Base-by-base conservation (phyloP, 2,797 vertebrate genomes). In the Fistularia tabacaria region DNA sequence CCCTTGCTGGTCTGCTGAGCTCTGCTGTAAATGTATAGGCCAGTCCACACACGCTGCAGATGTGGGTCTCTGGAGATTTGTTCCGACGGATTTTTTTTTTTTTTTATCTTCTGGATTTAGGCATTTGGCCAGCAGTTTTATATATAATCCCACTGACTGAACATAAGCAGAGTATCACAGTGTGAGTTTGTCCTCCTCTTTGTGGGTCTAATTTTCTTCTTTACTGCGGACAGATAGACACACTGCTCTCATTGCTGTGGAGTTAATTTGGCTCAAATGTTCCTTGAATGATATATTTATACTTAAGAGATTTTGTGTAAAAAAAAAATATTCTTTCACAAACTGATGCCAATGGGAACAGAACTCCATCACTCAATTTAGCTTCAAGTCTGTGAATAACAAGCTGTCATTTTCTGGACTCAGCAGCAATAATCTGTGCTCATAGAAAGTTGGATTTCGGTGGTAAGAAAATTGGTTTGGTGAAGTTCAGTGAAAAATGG, bases 371-470 rank as follows among this genome's bases (percentile, higher is more conserved):
- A 79, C 49, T 75, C 62, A 57, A 67, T 68, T 44, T 56, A 64
- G 60, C 54, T 71, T 66, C 42, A 69, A 73, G 69, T 65, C 71
- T 66, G 64, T 82, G 72, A 74, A 80, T 51, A 70, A 67, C 71
- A 77, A 83, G 77, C 57, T 56, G 49, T 54, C n/a, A 64, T 71
- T 74, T 75, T 73, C 53, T 54, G 54, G 73, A 71, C 48, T 69
- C 57, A 57, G 58, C 57, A 43, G 53, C 46, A 59, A 71, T 73
- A 62, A 64, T 73, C 61, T 58, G 46, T 46, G 54, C 52, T 62
- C 66, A 64, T 38, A 57, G 74, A 73, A 69, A 74, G 62, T 51
- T 57, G 51, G 50, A 71, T 52, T 76, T 76, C 67, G 62, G 66
- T 48, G 58, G 67, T 37, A 12, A 15, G 14, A n/a, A 52, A 8